Evolutionary conservation across 2,797 vertebrate species (phyloP).

Genomic region (Crax fasciolata): DNA sequence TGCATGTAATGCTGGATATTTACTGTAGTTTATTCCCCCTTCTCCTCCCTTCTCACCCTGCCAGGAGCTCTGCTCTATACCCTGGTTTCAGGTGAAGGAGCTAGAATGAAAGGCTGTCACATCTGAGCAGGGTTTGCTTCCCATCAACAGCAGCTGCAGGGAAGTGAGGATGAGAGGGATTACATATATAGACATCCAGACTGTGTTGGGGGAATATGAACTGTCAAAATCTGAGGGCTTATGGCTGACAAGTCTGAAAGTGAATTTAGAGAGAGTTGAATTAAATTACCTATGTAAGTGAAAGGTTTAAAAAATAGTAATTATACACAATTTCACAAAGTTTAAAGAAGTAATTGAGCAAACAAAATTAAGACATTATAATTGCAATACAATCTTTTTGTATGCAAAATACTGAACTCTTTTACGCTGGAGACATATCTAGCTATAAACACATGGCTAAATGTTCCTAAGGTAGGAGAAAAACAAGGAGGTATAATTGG

Average conservation of each 20-base stretch:
- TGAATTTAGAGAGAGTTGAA: not conserved
- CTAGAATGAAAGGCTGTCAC: not conserved
- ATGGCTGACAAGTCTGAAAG: slow-evolving; percentile 1
- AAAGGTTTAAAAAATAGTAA: not conserved
- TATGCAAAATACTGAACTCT: not conserved
- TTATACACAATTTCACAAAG: not conserved
- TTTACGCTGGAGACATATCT: not conserved
- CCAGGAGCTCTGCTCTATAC: not conserved
- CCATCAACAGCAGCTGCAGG: not conserved
- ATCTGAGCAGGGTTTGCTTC: not conserved
- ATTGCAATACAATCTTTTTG: not conserved
- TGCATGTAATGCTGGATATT: not conserved
- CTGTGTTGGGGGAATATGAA: not conserved
- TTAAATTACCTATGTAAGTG: not conserved
- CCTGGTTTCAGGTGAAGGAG: not conserved
- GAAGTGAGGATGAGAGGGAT: not conserved
- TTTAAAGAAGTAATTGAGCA: not conserved
- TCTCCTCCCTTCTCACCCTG: not conserved
- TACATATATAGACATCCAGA: not conserved
- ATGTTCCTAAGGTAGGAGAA: not conserved
- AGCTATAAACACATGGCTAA: not conserved
- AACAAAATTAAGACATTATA: not conserved
- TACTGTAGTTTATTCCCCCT: not conserved
- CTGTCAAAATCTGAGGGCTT: not conserved
- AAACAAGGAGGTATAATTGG: not conserved